Conservation (phyloP, 2,797 vertebrate genomes). For the Smutsia gigantea region DNA sequence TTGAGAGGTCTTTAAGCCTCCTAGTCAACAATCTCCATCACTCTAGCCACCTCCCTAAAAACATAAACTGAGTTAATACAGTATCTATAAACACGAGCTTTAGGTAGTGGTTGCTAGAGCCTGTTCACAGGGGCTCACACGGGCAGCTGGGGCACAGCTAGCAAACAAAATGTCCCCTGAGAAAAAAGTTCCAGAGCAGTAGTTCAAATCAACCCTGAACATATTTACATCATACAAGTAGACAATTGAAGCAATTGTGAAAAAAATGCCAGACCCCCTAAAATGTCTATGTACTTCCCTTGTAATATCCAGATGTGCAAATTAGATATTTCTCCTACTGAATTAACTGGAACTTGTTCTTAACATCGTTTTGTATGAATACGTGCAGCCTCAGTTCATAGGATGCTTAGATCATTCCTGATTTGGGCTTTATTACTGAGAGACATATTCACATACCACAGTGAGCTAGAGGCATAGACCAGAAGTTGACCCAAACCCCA, state of each 20-base stretch:
- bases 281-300: neutral
- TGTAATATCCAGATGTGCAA: neutral
- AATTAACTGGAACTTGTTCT: constrained; percentile 30
- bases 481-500: neutral
- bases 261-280: neutral
- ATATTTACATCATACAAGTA: neutral
- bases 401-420: neutral
- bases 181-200: neutral
- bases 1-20: neutral
- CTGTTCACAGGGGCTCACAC: neutral
- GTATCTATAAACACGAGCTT: neutral
- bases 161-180: neutral
- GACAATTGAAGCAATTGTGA: neutral
- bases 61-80: neutral
- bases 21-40: neutral
- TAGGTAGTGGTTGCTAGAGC: neutral
- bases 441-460: neutral
- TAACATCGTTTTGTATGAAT: neutral
- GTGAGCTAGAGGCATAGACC: neutral
- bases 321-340: neutral
- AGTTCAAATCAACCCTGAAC: neutral
- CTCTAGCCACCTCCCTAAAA: neutral
- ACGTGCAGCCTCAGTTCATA: neutral
- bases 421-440: neutral
- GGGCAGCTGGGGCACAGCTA: neutral